These are phyloP conservation scores for Conops quadrifasciatus DNA, from an alignment of 2,888 invertebrate species.

Conservation along the genomic window DNA sequence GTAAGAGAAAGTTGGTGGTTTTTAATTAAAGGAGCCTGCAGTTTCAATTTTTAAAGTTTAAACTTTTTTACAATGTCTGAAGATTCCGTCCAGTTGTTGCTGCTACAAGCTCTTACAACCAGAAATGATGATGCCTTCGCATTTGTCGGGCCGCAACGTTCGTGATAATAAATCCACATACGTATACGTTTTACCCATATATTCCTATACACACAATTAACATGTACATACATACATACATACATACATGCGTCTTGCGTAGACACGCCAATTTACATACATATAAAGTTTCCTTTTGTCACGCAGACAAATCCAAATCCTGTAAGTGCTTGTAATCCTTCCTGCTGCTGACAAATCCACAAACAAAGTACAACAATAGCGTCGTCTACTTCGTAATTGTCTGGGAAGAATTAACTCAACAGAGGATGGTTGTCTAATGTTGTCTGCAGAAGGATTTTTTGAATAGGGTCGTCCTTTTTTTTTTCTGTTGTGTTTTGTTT, in stretches of 20 bases:
- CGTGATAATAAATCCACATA: too few species aligned
- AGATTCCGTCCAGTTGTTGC: background rate
- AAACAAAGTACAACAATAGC: constrained; percentile 16
- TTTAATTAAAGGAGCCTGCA: too few species aligned
- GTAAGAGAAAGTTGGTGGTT: too few species aligned
- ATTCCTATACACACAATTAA: too few species aligned
- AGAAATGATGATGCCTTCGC: too few species aligned
- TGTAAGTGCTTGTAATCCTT: constrained; percentile 28
- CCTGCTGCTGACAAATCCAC: background rate
- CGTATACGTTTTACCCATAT: too few species aligned
- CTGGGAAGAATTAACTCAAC: constrained; percentile 10
- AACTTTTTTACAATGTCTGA: background rate
- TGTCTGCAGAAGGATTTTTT: background rate
- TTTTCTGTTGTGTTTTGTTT: too few species aligned
- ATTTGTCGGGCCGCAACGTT: too few species aligned
- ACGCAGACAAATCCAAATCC: constrained; percentile 29
- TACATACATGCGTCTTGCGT: background rate
- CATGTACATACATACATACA: background rate
- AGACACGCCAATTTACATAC: too few species aligned
- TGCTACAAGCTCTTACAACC: too few species aligned
- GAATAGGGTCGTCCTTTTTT: too few species aligned
- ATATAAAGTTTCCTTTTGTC: background rate
- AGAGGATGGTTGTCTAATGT: background rate
- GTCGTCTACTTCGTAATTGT: constrained; percentile 3
- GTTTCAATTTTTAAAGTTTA: too few species aligned